Evolutionary conservation across 1,140 invertebrate species (phyloP), one percentile per base, ranked within the genome.

Genomic region (Orius insidiosus): DNA sequence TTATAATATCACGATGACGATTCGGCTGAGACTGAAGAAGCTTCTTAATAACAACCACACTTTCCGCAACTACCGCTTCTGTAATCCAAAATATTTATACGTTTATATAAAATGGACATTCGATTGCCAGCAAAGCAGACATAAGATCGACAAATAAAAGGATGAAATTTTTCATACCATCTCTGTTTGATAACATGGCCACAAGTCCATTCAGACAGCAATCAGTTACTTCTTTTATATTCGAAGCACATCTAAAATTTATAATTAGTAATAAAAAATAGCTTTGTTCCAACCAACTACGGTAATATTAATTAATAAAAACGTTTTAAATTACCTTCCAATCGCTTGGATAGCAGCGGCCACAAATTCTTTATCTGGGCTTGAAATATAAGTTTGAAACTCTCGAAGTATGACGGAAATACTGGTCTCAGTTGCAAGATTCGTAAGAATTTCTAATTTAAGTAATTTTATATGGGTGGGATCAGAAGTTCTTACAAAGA

Each of bases 281-380:
- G n/a, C n/a, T n/a, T n/a, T n/a, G n/a, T n/a, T n/a, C n/a, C n/a
- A n/a, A n/a, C n/a, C n/a, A n/a, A n/a, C n/a, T n/a, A n/a, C n/a
- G n/a, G n/a, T n/a, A n/a, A n/a, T n/a, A n/a, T n/a, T n/a, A n/a
- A n/a, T n/a, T n/a, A n/a, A n/a, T n/a, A n/a, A n/a, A n/a, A n/a
- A n/a, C n/a, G n/a, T n/a, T n/a, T n/a, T n/a, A n/a, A n/a, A n/a
- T n/a, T n/a, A n/a, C 51, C 75, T 65, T 14, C 92, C 95, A 56
- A 99, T 98, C 1, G 93, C 90, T 65, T 98, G 92, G 53, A 99
- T 96, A 10, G 95, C 92, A 13, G 92, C 89, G 15, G 88, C 89
- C 46, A 95, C 93, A 70, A 98, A 95, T 56, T 88, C 76, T 55
- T 89, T 88, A 62, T 97, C 92, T 53, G 78, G 80, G 54, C 83